phyloP scores from a whole-genome alignment of 1,140 invertebrate species.

The Hyles euphorbiae region DNA sequence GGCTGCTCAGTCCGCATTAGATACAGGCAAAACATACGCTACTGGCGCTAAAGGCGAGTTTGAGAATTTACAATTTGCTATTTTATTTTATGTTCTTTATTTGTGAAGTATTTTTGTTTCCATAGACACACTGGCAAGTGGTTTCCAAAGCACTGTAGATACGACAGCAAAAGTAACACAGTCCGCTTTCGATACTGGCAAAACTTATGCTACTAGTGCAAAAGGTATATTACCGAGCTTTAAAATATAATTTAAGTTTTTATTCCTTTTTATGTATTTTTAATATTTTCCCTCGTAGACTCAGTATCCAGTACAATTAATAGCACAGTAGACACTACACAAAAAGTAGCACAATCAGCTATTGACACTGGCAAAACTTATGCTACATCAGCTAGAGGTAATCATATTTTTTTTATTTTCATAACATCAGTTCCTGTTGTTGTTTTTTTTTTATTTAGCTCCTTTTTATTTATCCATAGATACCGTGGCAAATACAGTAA shows the following conservation, averaged over 20 bases:
- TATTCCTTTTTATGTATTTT: no score
- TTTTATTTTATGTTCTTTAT: slow-evolving; percentile 3
- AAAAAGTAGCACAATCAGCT: slow-evolving; percentile 43
- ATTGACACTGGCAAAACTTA: slow-evolving; percentile 41
- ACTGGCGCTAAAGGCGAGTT: slow-evolving; percentile 44
- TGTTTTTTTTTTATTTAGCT: background rate
- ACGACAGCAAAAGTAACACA: slow-evolving; percentile 44
- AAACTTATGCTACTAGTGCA: slow-evolving; percentile 28
- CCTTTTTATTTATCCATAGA: slow-evolving; percentile 30
- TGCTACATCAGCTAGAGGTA: slow-evolving; percentile 37
- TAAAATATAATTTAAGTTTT: no score
- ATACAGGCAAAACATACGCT: slow-evolving; percentile 41
- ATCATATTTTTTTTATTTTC: background rate
- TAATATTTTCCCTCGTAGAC: slow-evolving; percentile 32
- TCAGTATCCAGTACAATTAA: slow-evolving; percentile 34
- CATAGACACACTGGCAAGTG: slow-evolving; percentile 22
- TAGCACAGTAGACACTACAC: slow-evolving; percentile 41
- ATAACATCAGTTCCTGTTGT: background rate
- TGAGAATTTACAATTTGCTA: background rate
- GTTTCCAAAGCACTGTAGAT: slow-evolving; percentile 16
- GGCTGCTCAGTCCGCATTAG: slow-evolving; percentile 37
- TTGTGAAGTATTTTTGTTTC: background rate
- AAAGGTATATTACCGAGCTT: no score
- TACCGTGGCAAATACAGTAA: slow-evolving; percentile 24
- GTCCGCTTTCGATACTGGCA: slow-evolving; percentile 36